Conservation (phyloP, 1,140 invertebrate genomes). For the Trissolcus basalis region DNA sequence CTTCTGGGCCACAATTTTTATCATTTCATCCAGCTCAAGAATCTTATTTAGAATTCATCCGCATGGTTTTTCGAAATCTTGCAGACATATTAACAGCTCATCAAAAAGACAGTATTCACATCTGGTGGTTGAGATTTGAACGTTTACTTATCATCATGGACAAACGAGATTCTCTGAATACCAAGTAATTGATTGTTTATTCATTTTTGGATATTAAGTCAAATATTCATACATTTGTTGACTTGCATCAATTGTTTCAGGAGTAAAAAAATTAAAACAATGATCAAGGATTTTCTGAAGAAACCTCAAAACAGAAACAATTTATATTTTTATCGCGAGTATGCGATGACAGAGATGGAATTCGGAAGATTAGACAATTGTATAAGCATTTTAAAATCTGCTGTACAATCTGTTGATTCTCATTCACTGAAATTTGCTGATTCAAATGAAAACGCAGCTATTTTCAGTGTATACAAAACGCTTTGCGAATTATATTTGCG, state of each 20-base stretch:
- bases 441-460: constrained; percentile 63
- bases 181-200: constrained; percentile 56
- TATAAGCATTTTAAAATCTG: constrained; percentile 75
- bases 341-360: constrained; percentile 80
- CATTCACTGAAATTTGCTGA: constrained; percentile 53
- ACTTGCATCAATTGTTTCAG: constrained; percentile 35
- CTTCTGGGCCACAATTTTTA: constrained; percentile 79
- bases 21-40: constrained; percentile 78
- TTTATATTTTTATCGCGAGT: constrained; percentile 79
- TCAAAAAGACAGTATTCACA: constrained; percentile 73
- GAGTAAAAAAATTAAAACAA: constrained; percentile 74
- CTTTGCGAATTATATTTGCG: constrained; percentile 72
- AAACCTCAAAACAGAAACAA: constrained; percentile 77
- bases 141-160: constrained; percentile 76
- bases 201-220: too few species aligned
- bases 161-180: constrained; percentile 70
- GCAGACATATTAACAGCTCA: constrained; percentile 61
- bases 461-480: constrained; percentile 73
- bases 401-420: constrained; percentile 67
- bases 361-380: constrained; percentile 72
- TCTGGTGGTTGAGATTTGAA: constrained; percentile 81
- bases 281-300: constrained; percentile 78
- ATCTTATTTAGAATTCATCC: constrained; percentile 77
- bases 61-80: constrained; percentile 65
- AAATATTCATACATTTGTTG: too few species aligned